phyloP scores from a whole-genome alignment of 30 jellyfish, hydroid and myxozoan species.

The Chrysaora quinquecirrha region DNA sequence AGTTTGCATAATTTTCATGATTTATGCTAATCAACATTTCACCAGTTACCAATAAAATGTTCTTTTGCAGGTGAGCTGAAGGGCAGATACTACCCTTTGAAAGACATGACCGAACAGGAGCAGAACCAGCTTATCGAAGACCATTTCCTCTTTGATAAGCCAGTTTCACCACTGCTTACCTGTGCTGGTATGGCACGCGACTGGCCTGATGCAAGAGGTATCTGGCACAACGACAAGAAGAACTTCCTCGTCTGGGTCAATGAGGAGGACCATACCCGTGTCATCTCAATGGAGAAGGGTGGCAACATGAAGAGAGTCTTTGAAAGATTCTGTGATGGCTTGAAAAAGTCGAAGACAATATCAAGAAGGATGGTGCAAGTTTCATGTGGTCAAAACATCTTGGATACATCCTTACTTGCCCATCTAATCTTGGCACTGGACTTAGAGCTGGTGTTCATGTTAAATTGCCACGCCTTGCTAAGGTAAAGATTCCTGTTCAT shows the following conservation, averaged over 20 bases:
- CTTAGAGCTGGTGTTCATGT: slow-evolving; percentile 79
- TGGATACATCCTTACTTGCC: slow-evolving; percentile 71
- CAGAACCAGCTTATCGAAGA: slow-evolving; percentile 71
- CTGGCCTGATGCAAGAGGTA: slow-evolving; percentile 95
- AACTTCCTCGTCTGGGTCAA: slow-evolving; percentile 71
- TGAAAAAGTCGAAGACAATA: slow-evolving; percentile 57
- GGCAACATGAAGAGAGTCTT: slow-evolving; percentile 73
- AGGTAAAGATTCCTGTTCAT: slow-evolving; percentile 18
- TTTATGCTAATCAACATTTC: no score
- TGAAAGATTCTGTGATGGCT: slow-evolving; percentile 70
- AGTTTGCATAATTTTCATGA: no score
- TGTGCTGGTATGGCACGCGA: slow-evolving; percentile 90
- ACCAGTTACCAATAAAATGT: no score
- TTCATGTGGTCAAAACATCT: slow-evolving; percentile 72
- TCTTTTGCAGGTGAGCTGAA: slow-evolving; percentile 56
- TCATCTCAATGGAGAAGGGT: slow-evolving; percentile 77
- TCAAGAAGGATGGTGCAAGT: slow-evolving; percentile 41
- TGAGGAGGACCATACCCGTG: slow-evolving; percentile 70
- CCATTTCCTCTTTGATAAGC: slow-evolving; percentile 82
- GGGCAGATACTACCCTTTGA: slow-evolving; percentile 65
- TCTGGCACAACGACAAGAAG: slow-evolving; percentile 82
- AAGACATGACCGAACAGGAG: slow-evolving; percentile 76
- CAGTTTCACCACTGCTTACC: slow-evolving; percentile 78
- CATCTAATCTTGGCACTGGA: slow-evolving; percentile 78
- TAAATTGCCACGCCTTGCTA: slow-evolving; percentile 45